These are phyloP conservation scores for Artibeus lituratus DNA, from an alignment of 2,797 vertebrate species.

Conservation along the genomic window DNA sequence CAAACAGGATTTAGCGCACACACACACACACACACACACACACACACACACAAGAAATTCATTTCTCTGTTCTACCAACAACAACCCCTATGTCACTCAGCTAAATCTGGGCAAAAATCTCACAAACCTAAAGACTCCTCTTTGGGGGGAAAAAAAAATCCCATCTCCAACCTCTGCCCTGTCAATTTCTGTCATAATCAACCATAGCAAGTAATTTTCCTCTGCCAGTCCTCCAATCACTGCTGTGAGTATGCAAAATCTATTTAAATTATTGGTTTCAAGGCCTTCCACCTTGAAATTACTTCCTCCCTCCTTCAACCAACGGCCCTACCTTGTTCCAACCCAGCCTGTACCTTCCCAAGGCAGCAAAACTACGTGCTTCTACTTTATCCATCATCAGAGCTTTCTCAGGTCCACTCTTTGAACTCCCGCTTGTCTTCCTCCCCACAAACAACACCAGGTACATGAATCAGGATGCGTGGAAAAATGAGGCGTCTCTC, in stretches of 20 bases:
- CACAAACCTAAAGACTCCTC: neutral
- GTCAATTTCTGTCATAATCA: slow-evolving; percentile 50
- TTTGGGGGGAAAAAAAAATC: neutral
- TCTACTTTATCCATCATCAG: neutral
- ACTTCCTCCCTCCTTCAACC: slow-evolving; percentile 30
- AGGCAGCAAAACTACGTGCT: neutral
- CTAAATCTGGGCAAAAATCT: neutral
- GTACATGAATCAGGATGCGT: neutral
- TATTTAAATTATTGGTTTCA: slow-evolving; percentile 47
- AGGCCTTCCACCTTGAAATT: neutral
- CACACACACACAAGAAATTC: too few relatives aligned
- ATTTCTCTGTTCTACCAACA: neutral
- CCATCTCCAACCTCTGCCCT: neutral
- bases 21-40: too few relatives aligned
- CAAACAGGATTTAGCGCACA: slow-evolving; percentile 31
- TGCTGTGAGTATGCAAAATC: neutral
- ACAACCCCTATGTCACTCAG: neutral
- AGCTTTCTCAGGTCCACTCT: neutral
- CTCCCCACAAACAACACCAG: neutral
- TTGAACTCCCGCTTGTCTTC: neutral
- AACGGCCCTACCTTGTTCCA: neutral
- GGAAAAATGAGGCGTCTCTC: neutral
- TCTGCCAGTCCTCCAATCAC: neutral
- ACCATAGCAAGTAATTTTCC: slow-evolving; percentile 2
- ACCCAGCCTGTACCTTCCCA: neutral